Percentiles rank a stretch among this genome's conserved stretches.
These are phyloP conservation scores for Brachyptera risi DNA, from an alignment of 2,888 invertebrate species.

Conservation along the genomic window DNA sequence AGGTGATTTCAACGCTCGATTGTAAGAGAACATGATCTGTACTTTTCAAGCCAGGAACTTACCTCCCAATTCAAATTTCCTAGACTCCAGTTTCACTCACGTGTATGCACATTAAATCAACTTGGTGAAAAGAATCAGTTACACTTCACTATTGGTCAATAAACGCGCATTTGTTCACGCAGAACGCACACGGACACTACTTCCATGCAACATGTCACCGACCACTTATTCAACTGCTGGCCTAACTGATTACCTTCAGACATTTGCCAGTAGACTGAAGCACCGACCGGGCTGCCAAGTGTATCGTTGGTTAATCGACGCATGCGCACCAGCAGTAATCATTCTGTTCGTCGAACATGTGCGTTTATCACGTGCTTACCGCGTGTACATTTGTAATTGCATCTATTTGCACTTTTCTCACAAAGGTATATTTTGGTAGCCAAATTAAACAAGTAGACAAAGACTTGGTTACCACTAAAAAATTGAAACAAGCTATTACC, in stretches of 20 bases:
- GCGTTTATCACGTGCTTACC: too few relatives aligned
- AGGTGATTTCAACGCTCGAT: constrained; percentile 14
- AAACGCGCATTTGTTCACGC: too few relatives aligned
- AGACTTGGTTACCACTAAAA: too few relatives aligned
- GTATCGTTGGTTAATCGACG: too few relatives aligned
- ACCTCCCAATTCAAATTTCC: constrained; percentile 19
- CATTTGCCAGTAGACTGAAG: background rate
- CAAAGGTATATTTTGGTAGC: too few relatives aligned
- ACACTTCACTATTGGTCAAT: background rate
- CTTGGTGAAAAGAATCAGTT: background rate
- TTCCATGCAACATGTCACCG: background rate
- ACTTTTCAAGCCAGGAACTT: background rate
- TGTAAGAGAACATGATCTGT: background rate
- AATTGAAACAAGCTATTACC: too few relatives aligned
- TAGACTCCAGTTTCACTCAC: constrained; percentile 25
- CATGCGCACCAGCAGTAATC: too few relatives aligned
- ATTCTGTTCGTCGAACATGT: too few relatives aligned
- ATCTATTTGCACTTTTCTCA: too few relatives aligned
- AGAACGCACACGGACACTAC: background rate
- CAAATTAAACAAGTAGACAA: too few relatives aligned
- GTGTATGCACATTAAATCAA: background rate
- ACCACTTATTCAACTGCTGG: background rate
- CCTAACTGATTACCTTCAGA: background rate
- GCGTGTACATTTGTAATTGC: too few relatives aligned
- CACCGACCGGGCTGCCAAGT: background rate